phyloP scores from a whole-genome alignment of 2,797 vertebrate genomes.

The Tragelaphus eurycerus region DNA sequence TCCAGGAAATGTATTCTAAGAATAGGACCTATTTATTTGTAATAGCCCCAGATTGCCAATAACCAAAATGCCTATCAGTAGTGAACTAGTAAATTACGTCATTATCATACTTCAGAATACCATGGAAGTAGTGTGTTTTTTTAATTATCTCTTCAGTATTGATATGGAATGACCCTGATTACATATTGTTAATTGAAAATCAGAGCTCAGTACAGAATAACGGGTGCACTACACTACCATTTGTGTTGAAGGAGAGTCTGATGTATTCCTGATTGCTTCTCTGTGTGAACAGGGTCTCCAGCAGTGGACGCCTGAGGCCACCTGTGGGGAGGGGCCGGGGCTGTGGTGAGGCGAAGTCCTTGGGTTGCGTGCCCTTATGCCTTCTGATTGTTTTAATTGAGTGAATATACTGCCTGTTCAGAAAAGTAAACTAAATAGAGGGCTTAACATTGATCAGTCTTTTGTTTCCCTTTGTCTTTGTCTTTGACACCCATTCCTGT shows the following conservation, averaged over 20 bases:
- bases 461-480: neutral
- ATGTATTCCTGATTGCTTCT: neutral
- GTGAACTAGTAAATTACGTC: neutral
- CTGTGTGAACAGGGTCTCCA: neutral
- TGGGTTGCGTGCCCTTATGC: neutral
- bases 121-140: neutral
- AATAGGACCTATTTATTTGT: neutral
- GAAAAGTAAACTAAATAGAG: constrained; percentile 18
- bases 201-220: neutral
- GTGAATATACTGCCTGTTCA: neutral
- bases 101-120: neutral
- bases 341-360: fast-evolving
- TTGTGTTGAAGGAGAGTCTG: neutral
- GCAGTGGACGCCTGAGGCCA: no score
- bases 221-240: neutral
- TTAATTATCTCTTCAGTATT: neutral
- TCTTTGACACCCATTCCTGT: neutral
- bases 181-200: neutral
- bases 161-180: neutral
- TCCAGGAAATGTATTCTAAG: neutral
- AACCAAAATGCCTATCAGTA: neutral
- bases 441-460: neutral
- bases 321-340: neutral
- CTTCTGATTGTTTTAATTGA: neutral
- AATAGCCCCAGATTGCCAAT: neutral